Conservation (phyloP, 2,888 invertebrate genomes). For the Drosophila neotestacea region DNA sequence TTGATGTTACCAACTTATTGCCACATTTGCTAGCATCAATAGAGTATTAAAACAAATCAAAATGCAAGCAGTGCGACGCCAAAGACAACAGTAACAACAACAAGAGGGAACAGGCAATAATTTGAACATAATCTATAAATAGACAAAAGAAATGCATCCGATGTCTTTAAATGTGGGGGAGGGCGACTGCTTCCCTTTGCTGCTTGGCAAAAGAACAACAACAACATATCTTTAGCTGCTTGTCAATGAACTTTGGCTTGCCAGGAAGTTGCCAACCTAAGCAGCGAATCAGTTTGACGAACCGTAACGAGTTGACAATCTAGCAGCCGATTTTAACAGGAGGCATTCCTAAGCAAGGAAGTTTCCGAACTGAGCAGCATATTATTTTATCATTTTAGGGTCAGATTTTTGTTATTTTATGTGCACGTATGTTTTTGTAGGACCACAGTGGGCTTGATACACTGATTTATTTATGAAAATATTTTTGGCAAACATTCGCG, state of each 20-base stretch:
- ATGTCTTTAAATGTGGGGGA: constrained; percentile 45
- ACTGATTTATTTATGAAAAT: constrained; percentile 1
- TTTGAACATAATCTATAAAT: constrained; percentile 59
- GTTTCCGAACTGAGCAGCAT: too few species aligned
- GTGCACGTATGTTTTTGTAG: background rate
- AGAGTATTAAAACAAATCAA: constrained; percentile 38
- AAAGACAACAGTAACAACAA: constrained; percentile 25
- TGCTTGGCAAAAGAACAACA: constrained; percentile 6
- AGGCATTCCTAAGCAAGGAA: too few species aligned
- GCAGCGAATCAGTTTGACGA: background rate
- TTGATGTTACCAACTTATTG: background rate
- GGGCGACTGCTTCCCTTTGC: constrained; percentile 27
- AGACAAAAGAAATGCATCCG: constrained; percentile 53
- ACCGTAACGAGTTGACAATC: background rate
- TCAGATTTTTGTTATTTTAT: too few species aligned
- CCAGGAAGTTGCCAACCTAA: constrained; percentile 13
- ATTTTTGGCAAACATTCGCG: constrained; percentile 34
- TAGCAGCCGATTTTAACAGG: background rate
- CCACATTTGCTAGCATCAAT: background rate
- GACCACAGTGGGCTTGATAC: background rate
- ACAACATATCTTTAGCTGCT: constrained; percentile 15
- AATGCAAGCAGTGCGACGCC: constrained; percentile 39
- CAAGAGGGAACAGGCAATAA: constrained; percentile 28
- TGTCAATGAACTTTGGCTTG: constrained; percentile 60
- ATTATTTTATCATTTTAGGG: too few species aligned